Evolutionary conservation across 2,113 vertebrate species (phyloP), one percentile per base, ranked within the genome.

Genomic region (Pungitius pungitius): DNA sequence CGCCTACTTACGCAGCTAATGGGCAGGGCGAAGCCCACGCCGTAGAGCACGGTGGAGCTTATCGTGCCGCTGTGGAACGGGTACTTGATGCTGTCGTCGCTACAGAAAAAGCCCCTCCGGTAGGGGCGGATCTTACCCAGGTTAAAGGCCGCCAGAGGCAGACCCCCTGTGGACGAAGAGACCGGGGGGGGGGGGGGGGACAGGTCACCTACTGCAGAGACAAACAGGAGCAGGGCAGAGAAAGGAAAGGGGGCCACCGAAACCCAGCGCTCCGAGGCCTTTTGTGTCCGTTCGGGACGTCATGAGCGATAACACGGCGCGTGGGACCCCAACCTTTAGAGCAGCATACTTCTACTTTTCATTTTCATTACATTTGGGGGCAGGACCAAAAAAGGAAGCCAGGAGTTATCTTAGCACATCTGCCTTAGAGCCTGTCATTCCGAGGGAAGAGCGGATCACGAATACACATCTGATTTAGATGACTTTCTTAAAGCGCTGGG

Each of bases 61-160:
- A 99, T 15, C 80, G 97, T 99, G 95, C 97, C 93, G 90, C 86
- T 77, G 94, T 96, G 96, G 96, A 96, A 99, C 68, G 96, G 97
- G 90, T 98, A 99, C 91, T 90, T 94, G 96, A 99, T 97, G 96
- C 93, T 97, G 90, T 95, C 96, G 91, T 99, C 98, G 87, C 92
- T 94, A 99, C 98, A 99, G 96, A 97, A 98, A 98, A 99, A 96
- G 94, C 98, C 97, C 89, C 96, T 96, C 90, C 98, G 95, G 95
- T 96, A 99, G 70, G 97, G 97, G 85, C 95, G 94, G 93, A 98
- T 92, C 94, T 97, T 96, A 95, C 93, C 95, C 94, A 98, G 95
- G 95, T 98, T 99, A 96, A 97, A 95, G 94, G 95, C 95, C 84
- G 95, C 95, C 93, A 99, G 91, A 74, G 98, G 97, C 92, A 99